Percentiles rank a stretch among this genome's conserved stretches.
Evolutionary conservation across 2,888 invertebrate genomes (phyloP).

Genomic region (Orchesella flavescens): DNA sequence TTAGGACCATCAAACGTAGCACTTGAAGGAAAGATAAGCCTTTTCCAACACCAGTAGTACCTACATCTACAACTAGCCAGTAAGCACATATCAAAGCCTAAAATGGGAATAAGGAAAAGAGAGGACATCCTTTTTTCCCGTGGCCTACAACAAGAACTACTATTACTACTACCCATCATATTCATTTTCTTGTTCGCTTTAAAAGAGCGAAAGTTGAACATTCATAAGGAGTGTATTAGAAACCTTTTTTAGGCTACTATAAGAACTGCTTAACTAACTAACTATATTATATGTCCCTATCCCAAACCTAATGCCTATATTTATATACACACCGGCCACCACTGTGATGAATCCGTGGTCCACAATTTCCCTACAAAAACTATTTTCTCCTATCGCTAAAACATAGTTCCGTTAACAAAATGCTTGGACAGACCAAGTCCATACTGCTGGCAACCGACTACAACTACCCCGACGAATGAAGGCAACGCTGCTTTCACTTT

Average conservation of each 20-base stretch:
- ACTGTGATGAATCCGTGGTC: conserved; percentile 42
- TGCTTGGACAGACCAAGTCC: background rate
- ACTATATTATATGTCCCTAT: background rate
- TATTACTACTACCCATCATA: conserved; percentile 19
- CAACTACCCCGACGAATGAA: background rate
- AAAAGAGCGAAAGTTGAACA: conserved; percentile 11
- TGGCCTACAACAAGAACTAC: conserved; percentile 20
- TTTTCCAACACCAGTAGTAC: background rate
- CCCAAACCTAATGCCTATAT: background rate
- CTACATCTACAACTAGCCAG: too few species aligned
- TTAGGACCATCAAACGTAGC: conserved; percentile 6
- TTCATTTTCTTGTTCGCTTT: conserved; percentile 39
- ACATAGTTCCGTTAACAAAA: conserved; percentile 31
- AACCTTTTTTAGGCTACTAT: background rate
- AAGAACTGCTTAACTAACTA: background rate
- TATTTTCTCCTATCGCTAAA: conserved; percentile 15
- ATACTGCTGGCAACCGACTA: background rate
- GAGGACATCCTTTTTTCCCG: background rate
- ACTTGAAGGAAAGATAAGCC: conserved; percentile 1
- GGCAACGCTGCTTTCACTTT: conserved; percentile 10
- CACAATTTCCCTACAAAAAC: conserved; percentile 42
- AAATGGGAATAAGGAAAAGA: background rate
- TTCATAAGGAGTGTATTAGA: conserved; percentile 19
- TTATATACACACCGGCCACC: conserved; percentile 1
- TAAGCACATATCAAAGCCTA: background rate